Evolutionary conservation across 2,888 invertebrate species (phyloP).

Genomic region (Glyphotaelius pellucidus): DNA sequence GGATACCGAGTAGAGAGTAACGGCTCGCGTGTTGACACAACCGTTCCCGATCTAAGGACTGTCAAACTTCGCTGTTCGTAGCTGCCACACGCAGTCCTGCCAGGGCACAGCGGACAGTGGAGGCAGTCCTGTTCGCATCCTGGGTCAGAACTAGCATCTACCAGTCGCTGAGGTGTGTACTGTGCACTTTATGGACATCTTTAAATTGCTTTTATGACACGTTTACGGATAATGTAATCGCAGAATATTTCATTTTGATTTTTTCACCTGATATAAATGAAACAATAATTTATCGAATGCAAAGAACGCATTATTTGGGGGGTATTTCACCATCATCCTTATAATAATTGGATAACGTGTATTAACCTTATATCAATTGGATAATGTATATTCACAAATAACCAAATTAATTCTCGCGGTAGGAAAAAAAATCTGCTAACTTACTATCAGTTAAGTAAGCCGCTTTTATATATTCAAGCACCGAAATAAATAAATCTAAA

Average conservation of each 20-base stretch:
- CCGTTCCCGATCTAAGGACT: constrained; percentile 53
- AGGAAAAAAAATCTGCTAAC: too few relatives aligned
- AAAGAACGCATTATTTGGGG: too few relatives aligned
- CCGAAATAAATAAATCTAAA: too few relatives aligned
- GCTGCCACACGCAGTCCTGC: constrained; percentile 35
- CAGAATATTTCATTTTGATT: not conserved
- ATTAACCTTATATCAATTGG: too few relatives aligned
- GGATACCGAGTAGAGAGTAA: not conserved
- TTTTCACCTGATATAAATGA: too few relatives aligned
- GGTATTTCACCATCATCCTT: too few relatives aligned
- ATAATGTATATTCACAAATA: too few relatives aligned
- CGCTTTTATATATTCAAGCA: too few relatives aligned
- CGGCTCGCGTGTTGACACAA: constrained; percentile 62
- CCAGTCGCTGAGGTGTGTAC: not conserved
- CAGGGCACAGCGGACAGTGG: not conserved
- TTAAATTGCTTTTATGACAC: not conserved
- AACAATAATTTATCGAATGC: too few relatives aligned
- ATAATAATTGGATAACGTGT: too few relatives aligned
- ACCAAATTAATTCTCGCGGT: too few relatives aligned
- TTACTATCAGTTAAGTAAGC: too few relatives aligned
- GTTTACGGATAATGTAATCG: not conserved
- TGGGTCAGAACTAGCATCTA: not conserved
- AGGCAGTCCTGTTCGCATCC: not conserved
- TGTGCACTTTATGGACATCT: not conserved
- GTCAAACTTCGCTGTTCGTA: constrained; percentile 39